phyloP scores from a whole-genome alignment of 1,140 invertebrate species.

The Aplysia californica region DNA sequence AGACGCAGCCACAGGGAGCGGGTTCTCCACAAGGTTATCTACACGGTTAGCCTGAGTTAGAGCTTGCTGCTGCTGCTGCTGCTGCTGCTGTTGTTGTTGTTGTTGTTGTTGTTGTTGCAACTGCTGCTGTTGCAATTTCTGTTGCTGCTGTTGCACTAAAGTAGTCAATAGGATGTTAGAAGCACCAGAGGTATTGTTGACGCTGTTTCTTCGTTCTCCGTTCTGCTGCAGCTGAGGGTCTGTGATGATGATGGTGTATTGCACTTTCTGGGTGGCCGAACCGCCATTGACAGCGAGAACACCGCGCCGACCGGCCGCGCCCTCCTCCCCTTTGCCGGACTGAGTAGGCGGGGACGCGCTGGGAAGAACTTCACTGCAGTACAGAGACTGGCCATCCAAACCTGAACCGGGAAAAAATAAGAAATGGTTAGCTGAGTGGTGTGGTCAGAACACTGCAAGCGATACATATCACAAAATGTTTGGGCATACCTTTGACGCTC shows the following conservation, averaged over 20 bases:
- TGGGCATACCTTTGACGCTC: neutral
- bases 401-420: neutral
- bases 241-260: slow-evolving; percentile 25
- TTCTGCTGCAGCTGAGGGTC: slow-evolving; percentile 15
- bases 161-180: slow-evolving; percentile 17
- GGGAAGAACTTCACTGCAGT: slow-evolving; percentile 21
- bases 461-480: neutral
- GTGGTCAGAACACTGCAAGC: neutral
- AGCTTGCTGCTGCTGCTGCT: slow-evolving; percentile 15
- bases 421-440: neutral
- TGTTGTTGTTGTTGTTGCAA: no score
- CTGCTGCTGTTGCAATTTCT: no score
- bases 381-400: slow-evolving; percentile 18
- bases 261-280: neutral
- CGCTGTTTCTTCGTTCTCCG: neutral
- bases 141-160: slow-evolving; percentile 10
- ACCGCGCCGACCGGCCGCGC: neutral
- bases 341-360: slow-evolving; percentile 18
- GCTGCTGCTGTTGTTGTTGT: slow-evolving; percentile 4
- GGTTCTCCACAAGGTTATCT: no score
- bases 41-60: neutral
- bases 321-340: slow-evolving; percentile 5
- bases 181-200: slow-evolving; percentile 1
- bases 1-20: no score
- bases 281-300: slow-evolving; percentile 9